Evolutionary conservation across 2,113 vertebrate species (phyloP), one percentile per base, ranked within the genome.

Genomic region (Scomber colias): DNA sequence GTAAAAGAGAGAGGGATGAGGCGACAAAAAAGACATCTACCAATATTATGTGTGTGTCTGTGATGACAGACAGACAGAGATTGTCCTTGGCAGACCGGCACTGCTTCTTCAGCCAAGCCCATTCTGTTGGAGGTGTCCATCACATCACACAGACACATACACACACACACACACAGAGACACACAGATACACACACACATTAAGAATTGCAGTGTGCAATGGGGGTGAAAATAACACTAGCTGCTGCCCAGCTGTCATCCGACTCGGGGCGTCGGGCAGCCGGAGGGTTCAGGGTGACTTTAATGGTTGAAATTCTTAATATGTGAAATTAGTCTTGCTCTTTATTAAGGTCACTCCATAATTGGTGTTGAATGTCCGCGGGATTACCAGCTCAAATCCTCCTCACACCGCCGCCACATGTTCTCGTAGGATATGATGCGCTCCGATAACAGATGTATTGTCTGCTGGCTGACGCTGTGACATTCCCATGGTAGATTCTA

Each of bases 301-400:
- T 54, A 82, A 75, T 77, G 83, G 85, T 35, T 83, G 66, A 86
- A 81, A 90, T 84, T 88, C 79, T 70, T 83, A 76, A 81, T 81
- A 76, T 70, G 60, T 74, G 11, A 84, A 84, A 79, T 86, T 83
- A 89, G 90, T 87, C 81, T 78, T 5, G 13, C 46, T 72, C 77
- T 80, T 83, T 76, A 81, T 86, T 90, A 74, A 90, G 81, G 71
- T 88, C 76, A 70, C 49, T 71, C 83, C 31, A 78, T 86, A 88
- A 84, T 81, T 89, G 73, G 59, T 12, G 11, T 84, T 81, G 67
- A 69, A 84, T 80, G 71, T 81, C 66, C 61, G 56, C 35, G 68
- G 75, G 82, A 77, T 84, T 80, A 79, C 7, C 30, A 46, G 40
- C 50, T 62, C 76, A 81, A 70, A 77, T 73, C 71, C 68, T 62